These are phyloP conservation scores for Corynorhinus townsendii DNA, from an alignment of 2,113 vertebrate species.

Conservation along the genomic window DNA sequence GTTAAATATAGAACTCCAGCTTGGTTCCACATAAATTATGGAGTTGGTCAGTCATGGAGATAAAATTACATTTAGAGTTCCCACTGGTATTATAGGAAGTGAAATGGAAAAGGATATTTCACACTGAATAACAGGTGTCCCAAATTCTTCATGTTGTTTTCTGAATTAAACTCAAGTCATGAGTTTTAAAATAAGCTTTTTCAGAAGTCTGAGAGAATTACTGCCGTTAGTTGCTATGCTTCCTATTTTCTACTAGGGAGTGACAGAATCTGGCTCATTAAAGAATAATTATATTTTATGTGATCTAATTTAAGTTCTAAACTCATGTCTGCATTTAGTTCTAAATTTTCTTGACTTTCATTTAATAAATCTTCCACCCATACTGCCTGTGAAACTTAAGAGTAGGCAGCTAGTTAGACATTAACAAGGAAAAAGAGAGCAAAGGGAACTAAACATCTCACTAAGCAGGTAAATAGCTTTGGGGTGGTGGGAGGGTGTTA, in stretches of 20 bases:
- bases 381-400: neutral
- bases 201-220: slow-evolving; percentile 37
- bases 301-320: slow-evolving; percentile 54
- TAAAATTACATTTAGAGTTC: slow-evolving; percentile 51
- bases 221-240: neutral
- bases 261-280: slow-evolving; percentile 31
- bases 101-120: slow-evolving; percentile 37
- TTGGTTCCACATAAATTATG: slow-evolving; percentile 61
- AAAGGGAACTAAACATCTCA: neutral
- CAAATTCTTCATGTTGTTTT: slow-evolving; percentile 43
- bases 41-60: slow-evolving; percentile 56
- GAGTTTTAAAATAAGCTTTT: slow-evolving; percentile 30
- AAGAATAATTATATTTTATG: slow-evolving; percentile 48
- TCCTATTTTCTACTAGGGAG: neutral
- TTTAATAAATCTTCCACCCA: slow-evolving; percentile 18
- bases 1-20: slow-evolving; percentile 51
- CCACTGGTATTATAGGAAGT: slow-evolving; percentile 28
- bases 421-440: neutral
- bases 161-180: slow-evolving; percentile 4
- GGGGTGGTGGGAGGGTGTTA: neutral
- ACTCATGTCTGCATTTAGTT: slow-evolving; percentile 14
- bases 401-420: neutral
- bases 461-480: neutral
- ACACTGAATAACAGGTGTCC: slow-evolving; percentile 29
- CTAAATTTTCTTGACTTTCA: slow-evolving; percentile 12